A percentile compares a stretch with the other conserved stretches of the same genome.
phyloP scores from a whole-genome alignment of 2,888 invertebrate species.

The Agrilus biguttatus region DNA sequence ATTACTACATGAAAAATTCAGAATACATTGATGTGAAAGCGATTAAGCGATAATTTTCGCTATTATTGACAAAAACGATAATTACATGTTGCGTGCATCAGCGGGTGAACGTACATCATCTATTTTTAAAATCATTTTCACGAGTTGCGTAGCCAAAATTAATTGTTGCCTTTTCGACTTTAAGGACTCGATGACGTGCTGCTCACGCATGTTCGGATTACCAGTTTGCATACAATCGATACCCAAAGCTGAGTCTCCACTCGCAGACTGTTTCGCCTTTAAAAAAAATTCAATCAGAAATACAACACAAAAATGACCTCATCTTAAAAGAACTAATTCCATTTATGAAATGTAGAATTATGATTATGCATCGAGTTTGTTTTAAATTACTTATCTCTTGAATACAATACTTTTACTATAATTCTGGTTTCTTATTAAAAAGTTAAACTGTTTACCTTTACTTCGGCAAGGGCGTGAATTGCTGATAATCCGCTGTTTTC shows the following conservation, averaged over 20 bases:
- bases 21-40: too few relatives aligned
- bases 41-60: too few relatives aligned
- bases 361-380: too few relatives aligned
- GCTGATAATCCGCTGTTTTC: constrained; percentile 93
- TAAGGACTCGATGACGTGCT: constrained; percentile 93
- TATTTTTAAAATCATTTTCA: constrained; percentile 99
- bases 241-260: constrained; percentile 76
- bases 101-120: constrained; percentile 71
- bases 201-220: constrained; percentile 75
- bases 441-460: constrained; percentile 40
- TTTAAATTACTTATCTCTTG: too few relatives aligned
- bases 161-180: constrained; percentile 97
- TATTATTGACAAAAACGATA: too few relatives aligned
- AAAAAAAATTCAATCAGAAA: constrained; percentile 4
- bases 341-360: too few relatives aligned
- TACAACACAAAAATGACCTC: too few relatives aligned
- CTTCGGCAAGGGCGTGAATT: constrained; percentile 80
- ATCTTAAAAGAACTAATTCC: too few relatives aligned
- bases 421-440: too few relatives aligned
- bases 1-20: too few relatives aligned
- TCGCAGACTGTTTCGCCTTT: constrained; percentile 64
- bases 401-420: too few relatives aligned
- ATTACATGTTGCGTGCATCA: constrained; percentile 10
- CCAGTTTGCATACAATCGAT: constrained; percentile 90
- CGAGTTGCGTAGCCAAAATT: constrained; percentile 89